Conservation (phyloP, 1,140 invertebrate species). For the Sitophilus oryzae region DNA sequence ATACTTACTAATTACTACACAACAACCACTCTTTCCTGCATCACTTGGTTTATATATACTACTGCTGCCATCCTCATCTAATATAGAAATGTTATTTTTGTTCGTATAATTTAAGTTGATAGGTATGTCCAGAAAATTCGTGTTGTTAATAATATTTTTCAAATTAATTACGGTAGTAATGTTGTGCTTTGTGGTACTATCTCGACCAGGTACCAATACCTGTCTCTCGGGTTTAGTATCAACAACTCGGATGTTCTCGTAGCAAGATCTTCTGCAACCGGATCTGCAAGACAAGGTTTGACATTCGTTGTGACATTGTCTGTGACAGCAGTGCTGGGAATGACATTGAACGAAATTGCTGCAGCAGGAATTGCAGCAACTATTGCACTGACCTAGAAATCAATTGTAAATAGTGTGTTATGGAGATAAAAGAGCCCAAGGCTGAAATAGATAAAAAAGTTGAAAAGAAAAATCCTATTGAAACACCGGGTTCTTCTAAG, state of each 20-base stretch:
- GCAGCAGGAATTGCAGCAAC: slow-evolving; percentile 31
- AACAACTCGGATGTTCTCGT: slow-evolving; percentile 9
- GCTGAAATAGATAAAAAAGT: no score
- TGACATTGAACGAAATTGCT: slow-evolving; percentile 27
- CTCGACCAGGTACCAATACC: background rate
- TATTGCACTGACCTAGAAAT: slow-evolving; percentile 23
- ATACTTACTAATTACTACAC: slow-evolving; percentile 23
- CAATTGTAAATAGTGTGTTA: background rate
- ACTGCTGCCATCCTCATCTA: background rate
- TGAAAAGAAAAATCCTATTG: no score
- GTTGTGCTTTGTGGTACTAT: slow-evolving; percentile 26
- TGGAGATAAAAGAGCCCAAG: background rate
- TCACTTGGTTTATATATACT: background rate
- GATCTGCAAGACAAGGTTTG: slow-evolving; percentile 26
- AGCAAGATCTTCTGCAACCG: slow-evolving; percentile 31
- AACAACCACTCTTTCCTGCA: slow-evolving; percentile 11
- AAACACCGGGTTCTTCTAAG: no score
- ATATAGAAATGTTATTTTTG: slow-evolving; percentile 37
- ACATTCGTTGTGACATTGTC: slow-evolving; percentile 33
- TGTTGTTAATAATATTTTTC: slow-evolving; percentile 39
- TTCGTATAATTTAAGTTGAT: slow-evolving; percentile 38
- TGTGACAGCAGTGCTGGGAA: slow-evolving; percentile 35
- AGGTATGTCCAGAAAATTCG: slow-evolving; percentile 39
- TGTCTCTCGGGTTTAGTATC: background rate
- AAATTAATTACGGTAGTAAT: slow-evolving; percentile 41